phyloP scores from a whole-genome alignment of 1,140 invertebrate genomes.

The Drosophila pachea region DNA sequence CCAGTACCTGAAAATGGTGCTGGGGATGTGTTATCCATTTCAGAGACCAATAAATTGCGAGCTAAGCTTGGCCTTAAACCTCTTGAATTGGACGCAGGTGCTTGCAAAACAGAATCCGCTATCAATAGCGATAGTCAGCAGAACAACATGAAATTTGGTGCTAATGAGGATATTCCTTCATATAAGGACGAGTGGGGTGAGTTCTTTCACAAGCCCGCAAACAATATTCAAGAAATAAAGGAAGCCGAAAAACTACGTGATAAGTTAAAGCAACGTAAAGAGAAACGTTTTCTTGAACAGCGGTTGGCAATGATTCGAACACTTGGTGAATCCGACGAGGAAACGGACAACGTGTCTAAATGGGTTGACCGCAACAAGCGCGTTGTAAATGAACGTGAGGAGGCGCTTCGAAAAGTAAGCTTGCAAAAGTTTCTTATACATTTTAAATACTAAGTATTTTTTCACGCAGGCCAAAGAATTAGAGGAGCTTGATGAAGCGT shows the following conservation, averaged over 20 bases:
- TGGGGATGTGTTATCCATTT: constrained; percentile 87
- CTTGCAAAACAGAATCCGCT: constrained; percentile 44
- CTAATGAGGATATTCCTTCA: constrained; percentile 80
- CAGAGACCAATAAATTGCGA: constrained; percentile 94
- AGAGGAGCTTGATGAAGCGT: constrained; percentile 96
- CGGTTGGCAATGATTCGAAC: constrained; percentile 83
- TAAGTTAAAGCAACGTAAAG: constrained; percentile 86
- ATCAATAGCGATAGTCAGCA: constrained; percentile 28
- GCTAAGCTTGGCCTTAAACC: constrained; percentile 97
- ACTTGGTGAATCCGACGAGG: constrained; percentile 88
- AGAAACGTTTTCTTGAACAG: constrained; percentile 89
- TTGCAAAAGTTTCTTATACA: background rate
- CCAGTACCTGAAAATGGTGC: constrained; percentile 79
- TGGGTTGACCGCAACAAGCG: constrained; percentile 93
- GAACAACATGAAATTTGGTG: constrained; percentile 43
- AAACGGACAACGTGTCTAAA: constrained; percentile 84
- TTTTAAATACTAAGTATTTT: background rate
- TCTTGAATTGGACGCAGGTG: constrained; percentile 84
- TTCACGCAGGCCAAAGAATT: constrained; percentile 89
- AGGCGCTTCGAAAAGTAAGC: constrained; percentile 91
- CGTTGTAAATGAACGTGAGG: constrained; percentile 88
- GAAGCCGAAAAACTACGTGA: constrained; percentile 90
- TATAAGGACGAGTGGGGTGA: constrained; percentile 91
- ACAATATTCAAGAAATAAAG: constrained; percentile 88
- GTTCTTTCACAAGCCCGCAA: constrained; percentile 95